These are phyloP conservation scores for Mobula birostris DNA, from an alignment of 2,113 vertebrate species.

Conservation along the genomic window DNA sequence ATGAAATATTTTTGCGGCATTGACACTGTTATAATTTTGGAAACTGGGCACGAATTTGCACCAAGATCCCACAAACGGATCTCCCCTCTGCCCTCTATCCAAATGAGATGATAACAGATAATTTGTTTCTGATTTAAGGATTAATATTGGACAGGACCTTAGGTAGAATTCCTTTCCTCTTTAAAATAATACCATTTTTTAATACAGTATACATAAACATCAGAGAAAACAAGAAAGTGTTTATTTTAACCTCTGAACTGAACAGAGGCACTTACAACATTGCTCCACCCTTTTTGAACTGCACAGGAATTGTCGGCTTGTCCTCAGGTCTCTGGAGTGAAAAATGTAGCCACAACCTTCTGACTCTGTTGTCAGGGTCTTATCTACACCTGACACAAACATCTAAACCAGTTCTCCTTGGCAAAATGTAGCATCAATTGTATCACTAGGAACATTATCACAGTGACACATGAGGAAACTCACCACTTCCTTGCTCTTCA, in stretches of 20 bases:
- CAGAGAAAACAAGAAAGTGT: background rate
- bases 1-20: background rate
- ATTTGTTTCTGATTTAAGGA: background rate
- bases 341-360: background rate
- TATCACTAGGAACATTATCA: background rate
- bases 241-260: background rate
- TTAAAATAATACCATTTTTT: background rate
- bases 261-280: background rate
- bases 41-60: background rate
- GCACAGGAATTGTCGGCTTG: background rate
- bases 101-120: background rate
- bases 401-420: background rate
- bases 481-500: conserved; percentile 78
- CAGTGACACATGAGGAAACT: conserved; percentile 46
- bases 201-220: background rate
- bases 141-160: background rate
- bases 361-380: background rate
- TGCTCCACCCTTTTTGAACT: background rate
- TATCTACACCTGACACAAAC: background rate
- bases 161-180: background rate
- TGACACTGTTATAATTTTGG: background rate
- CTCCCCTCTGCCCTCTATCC: too few species aligned
- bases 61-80: background rate
- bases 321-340: background rate
- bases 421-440: too few species aligned